These are phyloP conservation scores for Nannobrachium achirus DNA, from an alignment of 2,113 vertebrate genomes.

Conservation along the genomic window DNA sequence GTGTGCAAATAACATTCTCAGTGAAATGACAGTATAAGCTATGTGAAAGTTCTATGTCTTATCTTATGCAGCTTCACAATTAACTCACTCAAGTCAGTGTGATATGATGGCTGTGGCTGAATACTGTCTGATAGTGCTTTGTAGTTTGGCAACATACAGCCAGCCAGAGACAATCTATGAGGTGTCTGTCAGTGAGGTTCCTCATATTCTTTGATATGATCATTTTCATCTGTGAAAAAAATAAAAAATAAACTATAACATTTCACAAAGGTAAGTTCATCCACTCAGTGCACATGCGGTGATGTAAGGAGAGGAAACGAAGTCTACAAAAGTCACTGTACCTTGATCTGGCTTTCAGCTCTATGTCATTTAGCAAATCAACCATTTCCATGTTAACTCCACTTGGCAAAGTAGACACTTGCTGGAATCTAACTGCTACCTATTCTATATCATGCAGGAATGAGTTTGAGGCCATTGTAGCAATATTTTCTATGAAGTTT, in stretches of 20 bases:
- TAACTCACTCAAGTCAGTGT: constrained; percentile 25
- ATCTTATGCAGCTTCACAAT: no score
- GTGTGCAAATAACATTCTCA: no score
- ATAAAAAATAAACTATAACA: no score
- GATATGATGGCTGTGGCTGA: constrained; percentile 18
- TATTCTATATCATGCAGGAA: constrained; percentile 29
- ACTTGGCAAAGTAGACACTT: constrained; percentile 39
- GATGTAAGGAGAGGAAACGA: constrained; percentile 8
- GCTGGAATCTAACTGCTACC: constrained; percentile 36
- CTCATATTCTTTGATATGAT: constrained; percentile 9
- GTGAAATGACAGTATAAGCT: constrained; percentile 4
- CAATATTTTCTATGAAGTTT: constrained; percentile 23
- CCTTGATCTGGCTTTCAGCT: constrained; percentile 7
- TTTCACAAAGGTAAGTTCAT: constrained; percentile 4
- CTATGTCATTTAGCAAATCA: constrained; percentile 36
- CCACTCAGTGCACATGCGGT: background rate
- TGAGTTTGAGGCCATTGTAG: constrained; percentile 25
- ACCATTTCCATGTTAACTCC: constrained; percentile 34
- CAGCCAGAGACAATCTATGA: constrained; percentile 14
- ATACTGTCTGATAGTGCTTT: constrained; percentile 8
- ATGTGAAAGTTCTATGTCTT: no score
- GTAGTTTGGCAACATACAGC: constrained; percentile 12
- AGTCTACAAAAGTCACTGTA: no score
- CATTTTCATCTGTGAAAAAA: constrained; percentile 13
- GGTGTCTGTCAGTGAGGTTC: background rate